phyloP scores from a whole-genome alignment of 2,113 vertebrate genomes.

The Penelope pileata region DNA sequence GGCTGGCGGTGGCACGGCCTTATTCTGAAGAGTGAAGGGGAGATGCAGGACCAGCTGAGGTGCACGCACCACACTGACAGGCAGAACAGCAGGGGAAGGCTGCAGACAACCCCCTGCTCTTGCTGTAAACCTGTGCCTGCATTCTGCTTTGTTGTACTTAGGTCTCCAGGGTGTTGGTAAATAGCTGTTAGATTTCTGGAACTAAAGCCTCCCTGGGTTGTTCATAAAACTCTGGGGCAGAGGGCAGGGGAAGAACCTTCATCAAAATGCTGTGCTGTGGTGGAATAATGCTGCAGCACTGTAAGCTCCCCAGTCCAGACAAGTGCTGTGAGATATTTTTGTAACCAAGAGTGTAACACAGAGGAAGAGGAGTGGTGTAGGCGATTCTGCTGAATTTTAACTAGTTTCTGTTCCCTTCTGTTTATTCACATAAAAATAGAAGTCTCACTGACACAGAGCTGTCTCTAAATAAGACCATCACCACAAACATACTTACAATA shows the following conservation, averaged over 20 bases:
- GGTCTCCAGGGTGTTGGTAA: not conserved
- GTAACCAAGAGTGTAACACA: not conserved
- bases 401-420: not conserved
- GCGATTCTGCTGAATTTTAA: not conserved
- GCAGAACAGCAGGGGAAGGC: not conserved
- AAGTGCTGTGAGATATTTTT: not conserved
- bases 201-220: not conserved
- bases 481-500: slow-evolving; percentile 54
- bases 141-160: not conserved
- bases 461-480: not conserved
- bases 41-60: not conserved
- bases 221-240: not conserved
- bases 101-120: not conserved
- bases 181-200: not conserved
- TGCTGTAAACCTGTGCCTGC: not conserved
- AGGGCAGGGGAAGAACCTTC: not conserved
- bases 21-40: not conserved
- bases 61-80: not conserved
- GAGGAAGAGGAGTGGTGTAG: not conserved
- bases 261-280: not conserved
- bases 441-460: not conserved
- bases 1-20: fast-evolving
- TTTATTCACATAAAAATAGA: not conserved
- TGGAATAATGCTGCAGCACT: not conserved
- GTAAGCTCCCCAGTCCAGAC: not conserved